Conservation (phyloP, 2,113 vertebrate genomes). For the Microcebus murinus region DNA sequence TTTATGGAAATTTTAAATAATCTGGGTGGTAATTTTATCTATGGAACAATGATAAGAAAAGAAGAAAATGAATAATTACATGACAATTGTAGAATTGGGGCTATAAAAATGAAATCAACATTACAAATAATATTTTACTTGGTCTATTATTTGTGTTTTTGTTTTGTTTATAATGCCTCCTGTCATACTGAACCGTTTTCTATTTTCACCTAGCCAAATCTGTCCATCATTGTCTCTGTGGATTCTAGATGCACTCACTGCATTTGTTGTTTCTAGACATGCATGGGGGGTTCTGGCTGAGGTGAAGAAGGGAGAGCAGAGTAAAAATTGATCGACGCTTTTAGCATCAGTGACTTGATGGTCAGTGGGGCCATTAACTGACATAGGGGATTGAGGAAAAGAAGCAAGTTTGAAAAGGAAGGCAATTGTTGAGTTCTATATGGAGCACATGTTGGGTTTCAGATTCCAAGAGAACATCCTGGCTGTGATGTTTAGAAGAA, state of each 20-base stretch:
- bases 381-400: background rate
- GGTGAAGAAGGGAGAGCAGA: background rate
- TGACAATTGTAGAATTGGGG: background rate
- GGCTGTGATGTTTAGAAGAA: background rate
- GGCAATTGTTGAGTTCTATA: background rate
- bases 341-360: background rate
- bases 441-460: background rate
- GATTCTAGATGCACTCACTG: background rate
- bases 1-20: background rate
- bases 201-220: background rate
- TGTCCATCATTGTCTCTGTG: background rate
- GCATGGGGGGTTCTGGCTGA: too few relatives aligned
- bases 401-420: background rate
- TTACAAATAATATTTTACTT: background rate
- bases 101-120: background rate
- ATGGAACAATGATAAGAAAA: constrained; percentile 12
- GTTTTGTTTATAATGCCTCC: background rate
- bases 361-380: background rate
- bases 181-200: background rate
- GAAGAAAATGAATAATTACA: background rate
- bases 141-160: background rate
- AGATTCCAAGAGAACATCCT: background rate
- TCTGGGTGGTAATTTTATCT: background rate
- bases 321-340: background rate
- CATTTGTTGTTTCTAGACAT: background rate